These are phyloP conservation scores for Mormoops blainvillei DNA, from an alignment of 2,113 vertebrate species.

Conservation along the genomic window DNA sequence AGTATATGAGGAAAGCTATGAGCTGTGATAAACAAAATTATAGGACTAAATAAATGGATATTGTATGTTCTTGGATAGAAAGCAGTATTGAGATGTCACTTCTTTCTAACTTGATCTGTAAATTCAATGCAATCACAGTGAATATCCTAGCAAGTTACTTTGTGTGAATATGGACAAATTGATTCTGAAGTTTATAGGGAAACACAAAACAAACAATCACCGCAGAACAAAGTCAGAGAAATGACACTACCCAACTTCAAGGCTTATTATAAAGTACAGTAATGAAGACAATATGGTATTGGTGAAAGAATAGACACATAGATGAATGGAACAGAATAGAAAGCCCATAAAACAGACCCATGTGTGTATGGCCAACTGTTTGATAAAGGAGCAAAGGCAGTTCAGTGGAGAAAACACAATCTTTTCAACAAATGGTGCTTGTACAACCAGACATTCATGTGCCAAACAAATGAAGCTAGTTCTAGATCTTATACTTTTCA, in stretches of 20 bases:
- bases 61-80: neutral
- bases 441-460: neutral
- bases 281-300: neutral
- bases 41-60: neutral
- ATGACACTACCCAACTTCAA: neutral
- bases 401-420: no score
- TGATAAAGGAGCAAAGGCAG: no score
- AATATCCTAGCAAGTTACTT: neutral
- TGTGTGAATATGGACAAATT: neutral
- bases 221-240: neutral
- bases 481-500: neutral
- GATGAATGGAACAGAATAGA: no score
- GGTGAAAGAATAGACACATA: neutral
- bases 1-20: neutral
- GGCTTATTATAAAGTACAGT: neutral
- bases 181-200: neutral
- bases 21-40: neutral
- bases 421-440: no score
- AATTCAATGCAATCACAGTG: neutral
- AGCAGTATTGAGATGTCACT: neutral
- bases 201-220: neutral
- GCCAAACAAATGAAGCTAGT: neutral
- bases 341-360: no score
- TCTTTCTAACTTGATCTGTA: neutral
- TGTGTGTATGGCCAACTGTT: no score